Base-by-base conservation (phyloP, 2,113 vertebrate species). In the Grallaria varia region DNA sequence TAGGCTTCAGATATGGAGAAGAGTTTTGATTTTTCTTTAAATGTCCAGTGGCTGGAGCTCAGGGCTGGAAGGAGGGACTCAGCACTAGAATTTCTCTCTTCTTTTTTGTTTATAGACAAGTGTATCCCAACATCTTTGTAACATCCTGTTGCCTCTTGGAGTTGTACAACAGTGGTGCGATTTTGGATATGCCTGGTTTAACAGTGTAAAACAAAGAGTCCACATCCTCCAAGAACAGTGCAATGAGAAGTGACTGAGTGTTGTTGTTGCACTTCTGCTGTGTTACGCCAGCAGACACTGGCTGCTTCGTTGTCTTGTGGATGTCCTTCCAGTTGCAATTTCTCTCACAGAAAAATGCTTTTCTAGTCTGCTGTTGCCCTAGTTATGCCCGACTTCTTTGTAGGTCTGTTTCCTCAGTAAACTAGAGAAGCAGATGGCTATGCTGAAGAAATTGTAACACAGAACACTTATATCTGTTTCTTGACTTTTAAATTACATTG, bases 291-390 rank as follows among this genome's bases (percentile, higher is more conserved):
- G 24, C 55, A 23, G 23, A 60, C 28, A 40, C 45, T 66, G 66
- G 40, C 59, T 87, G 33, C 50, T 66, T 40, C 0, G 0, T 62
- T 64, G 25, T 71, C 39, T 71, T 2, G 0, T 62, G 47, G 25
- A 14, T 63, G 17, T 47, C 5, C 5, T 44, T 82, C 60, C n/a
- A 62, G 24, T 7, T 71, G 50, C n/a, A 47, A 31, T 78, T 85
- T 62, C 39, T 75, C n/a, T 79, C 66, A 49, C 3, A 62, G 39
- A 85, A 78, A 95, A 63, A 39, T 33, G 28, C 8, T 72, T 83
- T 80, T 67, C 7, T 62, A 59, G 53, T 39, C 15, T 49, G 4
- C 42, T 76, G 35, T 44, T 14, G 84, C 11, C 24, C 25, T 27
- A 52, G 22, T 56, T 81, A 45, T 2, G 3, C 24, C n/a, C 60